A percentile compares a stretch with the other conserved stretches of the same genome.
Evolutionary conservation across 2,888 invertebrate genomes (phyloP).

Genomic region (Cheilosia vernalis): DNA sequence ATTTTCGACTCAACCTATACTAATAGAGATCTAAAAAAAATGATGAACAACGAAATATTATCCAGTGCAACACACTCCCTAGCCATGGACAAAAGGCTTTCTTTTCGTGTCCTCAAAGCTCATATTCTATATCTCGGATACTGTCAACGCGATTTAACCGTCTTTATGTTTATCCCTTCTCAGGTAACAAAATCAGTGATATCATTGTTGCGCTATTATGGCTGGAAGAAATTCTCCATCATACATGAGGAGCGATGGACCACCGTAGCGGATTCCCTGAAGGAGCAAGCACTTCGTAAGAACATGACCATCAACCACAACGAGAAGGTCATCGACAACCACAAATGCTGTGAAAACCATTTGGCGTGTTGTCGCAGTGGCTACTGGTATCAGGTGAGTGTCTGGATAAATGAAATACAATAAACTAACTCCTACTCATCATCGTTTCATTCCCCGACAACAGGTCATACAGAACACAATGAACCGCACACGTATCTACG

Average conservation of each 20-base stretch:
- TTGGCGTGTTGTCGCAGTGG: conserved; percentile 90
- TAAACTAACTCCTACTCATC: not conserved
- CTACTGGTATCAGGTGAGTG: conserved; percentile 90
- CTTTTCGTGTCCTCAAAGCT: too few relatives aligned
- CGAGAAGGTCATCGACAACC: conserved; percentile 88
- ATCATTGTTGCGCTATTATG: conserved; percentile 94
- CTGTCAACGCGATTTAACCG: not conserved
- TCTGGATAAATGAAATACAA: not conserved
- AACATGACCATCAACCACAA: conserved; percentile 94
- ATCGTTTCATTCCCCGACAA: not conserved
- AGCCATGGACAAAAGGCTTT: too few relatives aligned
- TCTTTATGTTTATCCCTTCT: conserved; percentile 75
- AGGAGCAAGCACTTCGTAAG: conserved; percentile 88
- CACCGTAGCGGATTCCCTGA: conserved; percentile 92
- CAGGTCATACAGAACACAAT: conserved; percentile 89
- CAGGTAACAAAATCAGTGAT: conserved; percentile 97
- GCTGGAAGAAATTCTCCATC: conserved; percentile 97
- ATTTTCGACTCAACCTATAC: too few relatives aligned
- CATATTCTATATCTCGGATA: not conserved
- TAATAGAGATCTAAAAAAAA: too few relatives aligned
- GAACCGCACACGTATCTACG: conserved; percentile 95
- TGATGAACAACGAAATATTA: too few relatives aligned
- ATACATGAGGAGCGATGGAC: conserved; percentile 92
- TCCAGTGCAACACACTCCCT: too few relatives aligned
- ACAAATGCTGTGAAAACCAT: conserved; percentile 91